Percentiles rank a stretch among this genome's conserved stretches.
Evolutionary conservation across 2,797 vertebrate genomes (phyloP).

Genomic region (Etheostoma perlongum): DNA sequence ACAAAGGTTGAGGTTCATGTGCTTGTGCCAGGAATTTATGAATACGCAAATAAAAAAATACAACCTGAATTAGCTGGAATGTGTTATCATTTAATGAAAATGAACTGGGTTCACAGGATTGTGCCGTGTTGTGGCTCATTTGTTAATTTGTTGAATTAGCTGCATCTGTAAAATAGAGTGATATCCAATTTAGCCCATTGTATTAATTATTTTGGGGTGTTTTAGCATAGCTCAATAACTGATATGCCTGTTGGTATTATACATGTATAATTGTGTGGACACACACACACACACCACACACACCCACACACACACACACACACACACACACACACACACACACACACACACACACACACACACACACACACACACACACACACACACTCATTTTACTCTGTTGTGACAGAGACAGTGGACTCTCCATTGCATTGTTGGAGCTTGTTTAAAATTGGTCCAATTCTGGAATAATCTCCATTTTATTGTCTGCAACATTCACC

Average conservation of each 20-base stretch:
- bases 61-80: constrained; percentile 46
- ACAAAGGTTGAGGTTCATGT: constrained; percentile 79
- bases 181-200: constrained; percentile 61
- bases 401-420: constrained; percentile 17
- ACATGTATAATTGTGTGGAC: constrained; percentile 6
- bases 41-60: constrained; percentile 62
- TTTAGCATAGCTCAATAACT: constrained; percentile 19
- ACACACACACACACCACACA: no score
- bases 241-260: constrained; percentile 53
- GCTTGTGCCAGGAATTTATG: constrained; percentile 77
- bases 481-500: not conserved
- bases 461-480: constrained; percentile 12
- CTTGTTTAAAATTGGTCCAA: constrained; percentile 28
- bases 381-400: not conserved
- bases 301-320: no score
- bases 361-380: no score
- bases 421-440: not conserved
- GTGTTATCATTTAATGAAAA: constrained; percentile 78
- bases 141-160: constrained; percentile 69
- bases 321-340: no score
- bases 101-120: constrained; percentile 38
- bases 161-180: constrained; percentile 47
- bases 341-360: no score
- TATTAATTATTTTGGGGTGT: constrained; percentile 38
- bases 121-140: constrained; percentile 47